phyloP scores from a whole-genome alignment of 35 echinoderm and acorn worm species.

The Amphiura filiformis region DNA sequence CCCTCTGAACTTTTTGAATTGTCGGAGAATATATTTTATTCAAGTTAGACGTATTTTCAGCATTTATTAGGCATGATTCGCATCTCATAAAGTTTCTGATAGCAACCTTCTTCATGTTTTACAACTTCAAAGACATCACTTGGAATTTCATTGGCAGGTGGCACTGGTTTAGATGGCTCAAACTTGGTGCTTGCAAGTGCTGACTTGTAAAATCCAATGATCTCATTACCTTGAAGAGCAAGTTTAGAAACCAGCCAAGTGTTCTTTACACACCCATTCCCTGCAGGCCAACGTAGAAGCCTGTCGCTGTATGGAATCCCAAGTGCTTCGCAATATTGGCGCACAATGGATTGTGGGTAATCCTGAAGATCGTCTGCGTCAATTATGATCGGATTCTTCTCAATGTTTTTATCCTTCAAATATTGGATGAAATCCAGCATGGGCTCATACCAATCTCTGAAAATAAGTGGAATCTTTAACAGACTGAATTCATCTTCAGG shows the following conservation, averaged over 20 bases:
- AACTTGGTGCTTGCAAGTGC: background rate
- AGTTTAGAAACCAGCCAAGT: background rate
- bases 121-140: background rate
- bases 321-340: slow-evolving; percentile 29
- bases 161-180: background rate
- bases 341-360: slow-evolving; percentile 28
- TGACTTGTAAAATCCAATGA: background rate
- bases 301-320: slow-evolving; percentile 46
- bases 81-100: background rate
- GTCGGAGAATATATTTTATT: too few relatives aligned
- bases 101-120: background rate
- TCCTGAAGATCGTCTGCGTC: slow-evolving; percentile 46
- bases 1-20: too few relatives aligned
- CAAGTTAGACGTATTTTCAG: too few relatives aligned
- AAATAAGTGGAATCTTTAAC: background rate
- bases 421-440: slow-evolving; percentile 18
- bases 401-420: background rate
- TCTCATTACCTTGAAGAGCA: background rate
- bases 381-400: slow-evolving; percentile 8
- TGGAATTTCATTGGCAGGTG: background rate
- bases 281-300: slow-evolving; percentile 40
- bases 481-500: background rate
- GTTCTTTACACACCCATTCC: background rate
- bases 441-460: background rate
- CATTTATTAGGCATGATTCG: background rate